Percentiles rank a stretch among this genome's conserved stretches.
Evolutionary conservation across 2,797 vertebrate species (phyloP).

Genomic region (Syndactyla subalaris): DNA sequence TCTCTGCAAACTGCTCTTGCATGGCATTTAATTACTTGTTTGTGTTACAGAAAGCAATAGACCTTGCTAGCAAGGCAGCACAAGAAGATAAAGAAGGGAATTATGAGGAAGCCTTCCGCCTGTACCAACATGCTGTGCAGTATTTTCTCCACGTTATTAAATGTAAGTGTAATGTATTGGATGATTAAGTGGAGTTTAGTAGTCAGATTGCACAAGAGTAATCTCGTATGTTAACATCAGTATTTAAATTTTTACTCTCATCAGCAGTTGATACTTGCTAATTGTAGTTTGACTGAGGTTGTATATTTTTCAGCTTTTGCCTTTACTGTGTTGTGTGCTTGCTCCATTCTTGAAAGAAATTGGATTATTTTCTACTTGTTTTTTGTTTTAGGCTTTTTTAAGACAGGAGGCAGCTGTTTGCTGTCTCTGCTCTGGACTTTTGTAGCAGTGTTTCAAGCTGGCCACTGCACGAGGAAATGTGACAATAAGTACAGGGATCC

Average conservation of each 20-base stretch:
- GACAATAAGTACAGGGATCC: neutral
- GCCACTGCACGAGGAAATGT: neutral
- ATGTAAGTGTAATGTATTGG: conserved; percentile 80
- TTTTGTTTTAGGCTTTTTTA: neutral
- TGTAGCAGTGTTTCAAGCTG: neutral
- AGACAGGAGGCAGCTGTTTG: neutral
- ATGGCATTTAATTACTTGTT: neutral
- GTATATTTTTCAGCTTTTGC: neutral
- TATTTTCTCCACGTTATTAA: conserved; percentile 95
- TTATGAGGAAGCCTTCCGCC: conserved; percentile 90
- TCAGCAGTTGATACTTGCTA: neutral
- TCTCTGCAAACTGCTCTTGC: neutral
- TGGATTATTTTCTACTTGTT: neutral
- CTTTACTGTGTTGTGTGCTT: neutral
- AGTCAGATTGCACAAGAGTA: neutral
- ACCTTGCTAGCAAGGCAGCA: conserved; percentile 90
- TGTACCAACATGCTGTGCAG: conserved; percentile 94
- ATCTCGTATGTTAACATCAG: neutral
- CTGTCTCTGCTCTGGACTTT: neutral
- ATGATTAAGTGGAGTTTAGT: neutral
- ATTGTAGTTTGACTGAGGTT: neutral
- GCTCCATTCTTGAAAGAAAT: neutral
- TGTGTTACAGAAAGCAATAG: conserved; percentile 92
- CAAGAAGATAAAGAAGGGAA: conserved; percentile 92
- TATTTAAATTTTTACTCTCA: neutral